Conservation (phyloP, 1,140 invertebrate genomes). For the Ladona fulva region DNA sequence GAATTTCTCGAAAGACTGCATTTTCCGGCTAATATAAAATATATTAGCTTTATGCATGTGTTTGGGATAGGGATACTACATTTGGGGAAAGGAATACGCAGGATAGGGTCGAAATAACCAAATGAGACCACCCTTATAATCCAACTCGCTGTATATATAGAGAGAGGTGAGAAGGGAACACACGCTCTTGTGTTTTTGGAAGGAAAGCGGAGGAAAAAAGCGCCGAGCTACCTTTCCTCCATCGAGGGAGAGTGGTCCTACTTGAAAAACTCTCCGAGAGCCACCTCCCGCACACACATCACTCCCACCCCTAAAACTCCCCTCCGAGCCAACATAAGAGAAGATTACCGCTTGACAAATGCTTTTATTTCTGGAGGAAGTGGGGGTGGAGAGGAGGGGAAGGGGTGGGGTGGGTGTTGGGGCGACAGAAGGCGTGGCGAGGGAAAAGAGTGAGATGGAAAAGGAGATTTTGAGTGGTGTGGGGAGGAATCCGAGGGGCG, state of each 20-base stretch:
- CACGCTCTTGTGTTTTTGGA: background rate
- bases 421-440: too few species aligned
- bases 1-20: too few species aligned
- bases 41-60: too few species aligned
- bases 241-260: background rate
- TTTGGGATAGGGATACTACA: too few species aligned
- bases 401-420: background rate
- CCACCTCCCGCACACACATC: background rate
- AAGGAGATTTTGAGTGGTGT: too few species aligned
- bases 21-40: too few species aligned
- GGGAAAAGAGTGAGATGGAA: background rate
- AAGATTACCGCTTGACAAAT: constrained; percentile 17
- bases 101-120: too few species aligned
- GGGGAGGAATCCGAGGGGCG: too few species aligned
- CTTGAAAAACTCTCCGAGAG: background rate
- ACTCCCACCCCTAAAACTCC: background rate
- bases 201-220: background rate
- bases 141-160: background rate
- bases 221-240: background rate
- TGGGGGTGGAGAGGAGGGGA: background rate
- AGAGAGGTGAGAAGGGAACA: background rate
- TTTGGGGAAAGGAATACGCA: too few species aligned
- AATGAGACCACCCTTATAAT: too few species aligned
- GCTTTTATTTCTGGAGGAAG: constrained; percentile 16
- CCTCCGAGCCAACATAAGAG: constrained; percentile 12